A percentile compares a stretch with the other conserved stretches of the same genome.
These are phyloP conservation scores for Nudaria mundana DNA, from an alignment of 2,888 invertebrate species.

Conservation along the genomic window DNA sequence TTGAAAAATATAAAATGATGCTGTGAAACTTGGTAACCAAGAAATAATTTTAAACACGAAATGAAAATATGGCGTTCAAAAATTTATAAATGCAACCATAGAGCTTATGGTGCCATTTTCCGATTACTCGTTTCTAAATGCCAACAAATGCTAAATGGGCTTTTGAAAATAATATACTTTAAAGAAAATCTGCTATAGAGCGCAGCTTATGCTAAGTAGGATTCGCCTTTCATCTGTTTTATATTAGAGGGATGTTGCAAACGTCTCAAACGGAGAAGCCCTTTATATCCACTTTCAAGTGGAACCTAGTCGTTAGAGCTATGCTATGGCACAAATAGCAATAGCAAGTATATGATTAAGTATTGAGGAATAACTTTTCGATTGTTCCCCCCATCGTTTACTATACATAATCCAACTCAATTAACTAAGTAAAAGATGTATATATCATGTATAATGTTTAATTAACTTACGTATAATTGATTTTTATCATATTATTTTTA, in stretches of 20 bases:
- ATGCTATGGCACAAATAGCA: conserved; percentile 7
- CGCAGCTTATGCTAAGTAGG: conserved; percentile 59
- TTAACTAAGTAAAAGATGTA: too few species aligned
- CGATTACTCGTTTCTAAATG: conserved; percentile 34
- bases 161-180: conserved; percentile 35
- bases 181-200: conserved; percentile 43
- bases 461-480: too few species aligned
- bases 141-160: conserved; percentile 40
- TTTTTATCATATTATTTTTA: conserved; percentile 30
- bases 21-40: too few species aligned
- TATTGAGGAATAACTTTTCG: not conserved
- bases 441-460: too few species aligned
- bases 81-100: conserved; percentile 3
- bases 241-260: conserved; percentile 50
- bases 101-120: conserved; percentile 13
- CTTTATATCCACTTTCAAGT: conserved; percentile 31
- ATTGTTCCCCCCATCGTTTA: too few species aligned
- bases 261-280: conserved; percentile 32
- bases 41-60: too few species aligned
- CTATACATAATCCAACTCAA: too few species aligned
- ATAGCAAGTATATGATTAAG: conserved; percentile 1
- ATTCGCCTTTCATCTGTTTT: conserved; percentile 56
- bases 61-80: not conserved
- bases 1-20: not conserved
- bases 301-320: conserved; percentile 20